These are phyloP conservation scores for Oncorhynchus mykiss DNA, from an alignment of 2,113 vertebrate species.

Conservation along the genomic window DNA sequence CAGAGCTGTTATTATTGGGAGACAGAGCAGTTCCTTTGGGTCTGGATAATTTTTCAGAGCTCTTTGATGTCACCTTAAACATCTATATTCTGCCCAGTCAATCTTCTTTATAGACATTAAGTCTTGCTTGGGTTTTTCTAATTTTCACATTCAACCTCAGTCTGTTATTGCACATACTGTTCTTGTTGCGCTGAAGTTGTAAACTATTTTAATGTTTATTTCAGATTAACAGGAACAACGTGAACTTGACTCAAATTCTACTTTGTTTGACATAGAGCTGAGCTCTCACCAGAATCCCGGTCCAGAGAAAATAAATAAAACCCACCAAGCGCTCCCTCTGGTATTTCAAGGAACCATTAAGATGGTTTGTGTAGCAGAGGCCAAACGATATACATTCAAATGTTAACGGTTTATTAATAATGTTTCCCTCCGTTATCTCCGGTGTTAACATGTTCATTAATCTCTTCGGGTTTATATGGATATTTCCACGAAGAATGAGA, in stretches of 20 bases:
- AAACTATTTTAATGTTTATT: no score
- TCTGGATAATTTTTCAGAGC: slow-evolving; percentile 24
- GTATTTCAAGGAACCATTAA: slow-evolving; percentile 39
- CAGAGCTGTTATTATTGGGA: slow-evolving; percentile 4
- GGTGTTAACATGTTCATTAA: not conserved
- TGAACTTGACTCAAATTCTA: no score
- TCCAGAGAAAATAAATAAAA: slow-evolving; percentile 34
- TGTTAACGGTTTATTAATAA: not conserved
- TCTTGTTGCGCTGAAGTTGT: not conserved
- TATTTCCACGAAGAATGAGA: not conserved
- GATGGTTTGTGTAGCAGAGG: slow-evolving; percentile 28
- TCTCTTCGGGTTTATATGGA: slow-evolving; percentile 19
- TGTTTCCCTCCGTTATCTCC: slow-evolving; percentile 25
- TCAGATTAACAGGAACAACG: no score
- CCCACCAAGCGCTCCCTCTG: slow-evolving; percentile 21
- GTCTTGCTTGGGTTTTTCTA: not conserved
- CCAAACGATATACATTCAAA: slow-evolving; percentile 21
- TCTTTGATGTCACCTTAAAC: slow-evolving; percentile 19
- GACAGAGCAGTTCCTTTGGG: slow-evolving; percentile 5
- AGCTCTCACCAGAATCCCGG: slow-evolving; percentile 8
- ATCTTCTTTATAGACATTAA: slow-evolving; percentile 16
- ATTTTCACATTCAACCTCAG: not conserved
- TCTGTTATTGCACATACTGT: not conserved
- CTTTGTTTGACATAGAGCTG: no score
- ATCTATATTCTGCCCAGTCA: slow-evolving; percentile 17